These are phyloP conservation scores for Lophius americanus DNA, from an alignment of 2,797 vertebrate genomes.

Conservation along the genomic window DNA sequence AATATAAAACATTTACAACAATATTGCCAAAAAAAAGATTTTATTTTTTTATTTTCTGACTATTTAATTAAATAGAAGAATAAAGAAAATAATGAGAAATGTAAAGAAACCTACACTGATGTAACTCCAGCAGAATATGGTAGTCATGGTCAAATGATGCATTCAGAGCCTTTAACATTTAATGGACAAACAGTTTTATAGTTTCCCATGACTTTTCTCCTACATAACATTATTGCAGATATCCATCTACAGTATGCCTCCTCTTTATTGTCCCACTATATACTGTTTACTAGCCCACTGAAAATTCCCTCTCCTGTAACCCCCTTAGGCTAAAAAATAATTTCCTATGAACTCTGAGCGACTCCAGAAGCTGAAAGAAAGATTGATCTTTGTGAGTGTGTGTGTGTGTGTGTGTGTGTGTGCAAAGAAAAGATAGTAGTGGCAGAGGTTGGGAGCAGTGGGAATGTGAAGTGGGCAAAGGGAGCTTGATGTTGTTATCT, in stretches of 20 bases:
- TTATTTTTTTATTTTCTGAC: background rate
- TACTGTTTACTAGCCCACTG: conserved; percentile 6
- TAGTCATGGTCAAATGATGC: background rate
- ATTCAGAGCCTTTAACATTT: background rate
- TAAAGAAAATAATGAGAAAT: background rate
- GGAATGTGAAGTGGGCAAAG: conserved; percentile 13
- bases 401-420: conserved; percentile 41
- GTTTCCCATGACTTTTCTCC: conserved; percentile 15
- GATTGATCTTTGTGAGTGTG: conserved; percentile 53
- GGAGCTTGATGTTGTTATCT: conserved; percentile 65
- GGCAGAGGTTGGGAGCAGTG: conserved; percentile 14
- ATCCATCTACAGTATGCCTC: conserved; percentile 22
- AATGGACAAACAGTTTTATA: conserved; percentile 17
- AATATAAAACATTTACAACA: no score
- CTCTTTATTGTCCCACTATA: conserved; percentile 28
- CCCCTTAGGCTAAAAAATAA: conserved; percentile 74
- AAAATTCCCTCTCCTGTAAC: conserved; percentile 44
- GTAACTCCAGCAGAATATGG: no score
- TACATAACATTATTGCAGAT: conserved; percentile 10
- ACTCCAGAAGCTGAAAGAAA: conserved; percentile 63
- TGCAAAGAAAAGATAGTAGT: conserved; percentile 36
- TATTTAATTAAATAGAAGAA: background rate
- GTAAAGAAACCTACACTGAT: background rate
- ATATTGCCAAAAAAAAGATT: no score
- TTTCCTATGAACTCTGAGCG: conserved; percentile 69